phyloP scores from a whole-genome alignment of 1,140 invertebrate genomes.

The Drosophila takahashii region DNA sequence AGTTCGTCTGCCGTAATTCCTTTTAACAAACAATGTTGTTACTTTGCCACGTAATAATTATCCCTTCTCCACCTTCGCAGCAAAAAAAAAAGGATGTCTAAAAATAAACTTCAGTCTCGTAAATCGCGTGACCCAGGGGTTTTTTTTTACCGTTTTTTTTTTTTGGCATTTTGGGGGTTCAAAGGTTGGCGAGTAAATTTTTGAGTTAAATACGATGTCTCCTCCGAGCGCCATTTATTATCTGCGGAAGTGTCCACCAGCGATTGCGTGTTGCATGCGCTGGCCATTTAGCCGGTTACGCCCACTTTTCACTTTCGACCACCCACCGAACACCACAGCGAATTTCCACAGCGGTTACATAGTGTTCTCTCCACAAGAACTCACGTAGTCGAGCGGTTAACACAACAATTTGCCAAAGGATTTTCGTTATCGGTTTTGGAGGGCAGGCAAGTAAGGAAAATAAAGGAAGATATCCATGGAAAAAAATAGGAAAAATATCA shows the following conservation, averaged over 20 bases:
- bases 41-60: slow-evolving; percentile 13
- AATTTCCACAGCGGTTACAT: slow-evolving; percentile 3
- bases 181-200: slow-evolving; percentile 9
- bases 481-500: too few relatives aligned
- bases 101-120: slow-evolving; percentile 14
- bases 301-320: slow-evolving; percentile 7
- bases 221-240: slow-evolving; percentile 23
- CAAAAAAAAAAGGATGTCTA: background rate
- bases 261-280: slow-evolving; percentile 34
- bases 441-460: background rate
- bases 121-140: slow-evolving; percentile 9
- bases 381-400: slow-evolving; percentile 50
- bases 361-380: slow-evolving; percentile 6
- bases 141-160: background rate
- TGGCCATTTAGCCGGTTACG: slow-evolving; percentile 41
- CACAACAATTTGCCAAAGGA: slow-evolving; percentile 60
- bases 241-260: slow-evolving; percentile 40
- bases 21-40: slow-evolving; percentile 15
- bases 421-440: slow-evolving; percentile 35
- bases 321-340: background rate
- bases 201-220: slow-evolving; percentile 38
- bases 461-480: too few relatives aligned
- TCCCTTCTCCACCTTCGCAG: background rate
- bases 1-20: background rate
- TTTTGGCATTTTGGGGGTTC: background rate